Evolutionary conservation across 2,797 vertebrate species (phyloP), one percentile per base, ranked within the genome.

Genomic region (Silurus lanzhouensis): DNA sequence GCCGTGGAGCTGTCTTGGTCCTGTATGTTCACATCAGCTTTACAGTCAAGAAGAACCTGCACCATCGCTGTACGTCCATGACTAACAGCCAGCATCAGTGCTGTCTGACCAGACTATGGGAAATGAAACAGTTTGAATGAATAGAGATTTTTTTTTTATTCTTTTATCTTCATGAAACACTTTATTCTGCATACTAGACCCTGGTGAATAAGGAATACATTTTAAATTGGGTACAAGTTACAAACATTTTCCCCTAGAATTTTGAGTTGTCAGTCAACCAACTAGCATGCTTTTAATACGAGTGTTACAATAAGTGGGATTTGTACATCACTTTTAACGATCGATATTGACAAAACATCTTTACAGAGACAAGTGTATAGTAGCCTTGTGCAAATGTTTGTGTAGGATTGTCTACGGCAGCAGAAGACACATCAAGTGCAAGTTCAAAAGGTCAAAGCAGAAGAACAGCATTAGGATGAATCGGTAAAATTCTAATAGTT

Each of bases 41-140:
- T 93, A 88, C 96, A 97, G 80, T 93, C 91, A 89, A 99, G 94
- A 78, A 99, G 95, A 13, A 98, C 95, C 75, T 93, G 95, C 85
- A 98, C 97, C 98, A 98, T 99, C 93, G 97, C 96, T 2, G 95
- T 94, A 57, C 97, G 93, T 19, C 97, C 97, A 0, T 99, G 98
- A 92, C 96, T 97, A 60, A 98, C 96, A 1, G 96, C 97, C 44
- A 99, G 94, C 96, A 99, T 98, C 90, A 99, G 94, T 0, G 98
- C 98, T 0, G 98, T 99, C 95, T 97, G 98, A 57, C 97, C 97
- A 1, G 94, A 94, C 96, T 96, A 68, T 74, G 71, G 81, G 46
- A 52, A 87, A 85, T 58, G 84, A 83, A 86, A 84, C 66, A 72
- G 57, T 84, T 17, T 88, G 67, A 66, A 14, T 70, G 25, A 70